These are phyloP conservation scores for Thunnus thynnus DNA, from an alignment of 2,113 vertebrate genomes.

Conservation along the genomic window DNA sequence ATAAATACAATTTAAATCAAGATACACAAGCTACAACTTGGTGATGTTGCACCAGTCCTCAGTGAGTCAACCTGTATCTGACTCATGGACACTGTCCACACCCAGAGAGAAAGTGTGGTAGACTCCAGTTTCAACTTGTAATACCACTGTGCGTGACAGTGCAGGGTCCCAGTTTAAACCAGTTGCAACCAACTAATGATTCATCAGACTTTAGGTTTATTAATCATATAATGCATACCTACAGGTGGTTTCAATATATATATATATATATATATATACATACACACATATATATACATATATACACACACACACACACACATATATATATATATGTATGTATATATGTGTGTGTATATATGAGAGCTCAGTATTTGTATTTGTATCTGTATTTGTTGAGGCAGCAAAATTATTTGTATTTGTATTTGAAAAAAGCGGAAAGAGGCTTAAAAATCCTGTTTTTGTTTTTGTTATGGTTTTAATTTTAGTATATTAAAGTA, in stretches of 20 bases:
- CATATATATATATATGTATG: too few species aligned
- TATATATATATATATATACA: not conserved
- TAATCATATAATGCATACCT: not conserved
- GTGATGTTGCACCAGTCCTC: not conserved
- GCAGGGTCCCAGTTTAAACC: not conserved
- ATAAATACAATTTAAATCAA: not conserved
- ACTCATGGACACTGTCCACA: conserved; percentile 37
- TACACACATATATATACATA: too few species aligned
- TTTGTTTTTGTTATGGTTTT: too few species aligned
- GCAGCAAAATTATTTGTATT: too few species aligned
- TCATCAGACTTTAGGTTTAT: not conserved
- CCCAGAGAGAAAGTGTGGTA: conserved; percentile 10
- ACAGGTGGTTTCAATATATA: not conserved
- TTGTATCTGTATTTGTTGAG: too few species aligned
- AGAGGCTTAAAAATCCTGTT: too few species aligned
- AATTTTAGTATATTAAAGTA: too few species aligned
- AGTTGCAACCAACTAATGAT: conserved; percentile 3
- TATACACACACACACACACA: too few species aligned
- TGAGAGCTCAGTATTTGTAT: too few species aligned
- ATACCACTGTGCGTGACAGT: not conserved
- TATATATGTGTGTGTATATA: too few species aligned
- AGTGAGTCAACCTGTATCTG: conserved; percentile 32
- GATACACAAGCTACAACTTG: not conserved
- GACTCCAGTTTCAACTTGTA: conserved; percentile 24
- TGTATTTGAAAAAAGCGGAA: too few species aligned